Conservation (phyloP, 2,113 vertebrate species). For the Callithrix jacchus region DNA sequence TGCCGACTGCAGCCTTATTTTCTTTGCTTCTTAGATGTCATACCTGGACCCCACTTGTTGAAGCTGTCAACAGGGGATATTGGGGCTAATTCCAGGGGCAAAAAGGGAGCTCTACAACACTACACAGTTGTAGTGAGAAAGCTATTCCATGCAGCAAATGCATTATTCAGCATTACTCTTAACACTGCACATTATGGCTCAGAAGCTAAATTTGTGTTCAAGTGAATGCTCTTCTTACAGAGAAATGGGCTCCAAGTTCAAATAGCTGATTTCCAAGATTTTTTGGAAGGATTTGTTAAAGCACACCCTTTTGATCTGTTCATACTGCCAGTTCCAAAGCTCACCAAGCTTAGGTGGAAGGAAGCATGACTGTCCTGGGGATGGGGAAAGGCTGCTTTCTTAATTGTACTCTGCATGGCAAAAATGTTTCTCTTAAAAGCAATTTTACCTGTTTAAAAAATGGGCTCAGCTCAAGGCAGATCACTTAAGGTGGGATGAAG, state of each 20-base stretch:
- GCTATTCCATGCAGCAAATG: neutral
- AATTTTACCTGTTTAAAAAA: neutral
- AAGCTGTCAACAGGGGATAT: neutral
- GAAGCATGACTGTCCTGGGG: neutral
- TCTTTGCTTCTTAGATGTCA: neutral
- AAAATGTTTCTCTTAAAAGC: neutral
- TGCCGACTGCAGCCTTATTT: neutral
- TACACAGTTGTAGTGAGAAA: neutral
- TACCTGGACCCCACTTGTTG: neutral
- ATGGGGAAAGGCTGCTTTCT: neutral
- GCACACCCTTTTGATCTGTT: neutral
- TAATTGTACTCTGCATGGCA: neutral
- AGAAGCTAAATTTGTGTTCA: neutral
- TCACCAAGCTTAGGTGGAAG: neutral
- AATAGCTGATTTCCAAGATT: neutral
- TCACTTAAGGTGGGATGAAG: neutral
- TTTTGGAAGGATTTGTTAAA: neutral
- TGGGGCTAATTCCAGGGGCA: neutral
- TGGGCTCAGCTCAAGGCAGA: neutral
- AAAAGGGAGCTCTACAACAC: neutral
- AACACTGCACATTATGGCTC: neutral
- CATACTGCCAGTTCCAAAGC: neutral
- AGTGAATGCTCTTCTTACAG: neutral
- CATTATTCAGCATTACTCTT: neutral
- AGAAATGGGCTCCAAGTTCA: neutral